These are phyloP conservation scores for Pleuronectes platessa DNA, from an alignment of 2,113 vertebrate species.

Conservation along the genomic window DNA sequence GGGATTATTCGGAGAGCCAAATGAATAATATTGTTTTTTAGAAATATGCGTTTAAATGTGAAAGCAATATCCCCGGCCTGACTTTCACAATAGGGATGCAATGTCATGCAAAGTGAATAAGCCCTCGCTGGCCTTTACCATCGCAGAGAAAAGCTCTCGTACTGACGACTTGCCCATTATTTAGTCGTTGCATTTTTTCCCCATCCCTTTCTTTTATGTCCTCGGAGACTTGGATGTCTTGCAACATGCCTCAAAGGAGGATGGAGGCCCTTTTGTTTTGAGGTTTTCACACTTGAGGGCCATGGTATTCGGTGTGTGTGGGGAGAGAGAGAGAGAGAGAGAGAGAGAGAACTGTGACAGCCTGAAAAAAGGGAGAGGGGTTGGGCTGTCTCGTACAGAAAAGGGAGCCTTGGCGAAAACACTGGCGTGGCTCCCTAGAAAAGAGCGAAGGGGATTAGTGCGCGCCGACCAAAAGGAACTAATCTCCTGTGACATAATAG, in stretches of 20 bases:
- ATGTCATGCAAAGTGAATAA: slow-evolving; percentile 70
- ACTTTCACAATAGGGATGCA: slow-evolving; percentile 59
- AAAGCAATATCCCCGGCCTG: slow-evolving; percentile 49
- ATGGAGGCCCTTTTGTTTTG: slow-evolving; percentile 76
- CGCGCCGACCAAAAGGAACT: slow-evolving; percentile 75
- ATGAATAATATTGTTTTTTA: slow-evolving; percentile 65
- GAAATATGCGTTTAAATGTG: slow-evolving; percentile 61
- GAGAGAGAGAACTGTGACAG: slow-evolving; percentile 41
- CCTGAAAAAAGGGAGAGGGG: slow-evolving; percentile 67
- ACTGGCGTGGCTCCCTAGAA: slow-evolving; percentile 57
- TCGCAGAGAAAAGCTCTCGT: slow-evolving; percentile 65
- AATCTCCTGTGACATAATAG: slow-evolving; percentile 81
- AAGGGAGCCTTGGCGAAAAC: slow-evolving; percentile 65
- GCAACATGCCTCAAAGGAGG: slow-evolving; percentile 73
- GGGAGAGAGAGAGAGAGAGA: neutral
- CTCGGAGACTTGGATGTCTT: slow-evolving; percentile 72
- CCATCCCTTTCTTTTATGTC: slow-evolving; percentile 54
- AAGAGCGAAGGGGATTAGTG: slow-evolving; percentile 74
- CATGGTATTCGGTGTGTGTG: slow-evolving; percentile 68
- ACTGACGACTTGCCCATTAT: slow-evolving; percentile 61
- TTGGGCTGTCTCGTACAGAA: slow-evolving; percentile 61
- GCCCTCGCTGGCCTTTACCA: slow-evolving; percentile 63
- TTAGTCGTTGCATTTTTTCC: slow-evolving; percentile 69
- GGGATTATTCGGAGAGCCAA: slow-evolving; percentile 43
- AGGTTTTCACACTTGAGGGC: slow-evolving; percentile 80